phyloP scores from a whole-genome alignment of 2,888 invertebrate genomes.

The Megastigmus dorsalis region DNA sequence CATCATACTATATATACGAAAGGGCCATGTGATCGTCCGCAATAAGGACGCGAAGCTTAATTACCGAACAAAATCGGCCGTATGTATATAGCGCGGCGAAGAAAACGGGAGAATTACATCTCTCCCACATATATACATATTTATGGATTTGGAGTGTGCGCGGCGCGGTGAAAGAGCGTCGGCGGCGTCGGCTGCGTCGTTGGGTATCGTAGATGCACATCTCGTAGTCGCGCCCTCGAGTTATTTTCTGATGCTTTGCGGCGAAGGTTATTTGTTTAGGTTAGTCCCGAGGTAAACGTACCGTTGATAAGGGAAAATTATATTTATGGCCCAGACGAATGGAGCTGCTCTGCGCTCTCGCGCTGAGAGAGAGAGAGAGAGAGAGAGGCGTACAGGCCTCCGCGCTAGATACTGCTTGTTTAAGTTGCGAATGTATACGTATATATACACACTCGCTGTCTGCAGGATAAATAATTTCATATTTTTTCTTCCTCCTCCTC shows the following conservation, averaged over 20 bases:
- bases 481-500: slow-evolving; percentile 16
- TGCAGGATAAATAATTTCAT: slow-evolving; percentile 45
- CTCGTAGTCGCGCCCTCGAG: slow-evolving; percentile 42
- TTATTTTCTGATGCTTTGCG: slow-evolving; percentile 55
- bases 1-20: too few species aligned
- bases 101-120: too few species aligned
- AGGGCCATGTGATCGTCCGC: too few species aligned
- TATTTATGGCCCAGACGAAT: slow-evolving; percentile 56
- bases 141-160: neutral
- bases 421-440: slow-evolving; percentile 41
- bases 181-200: neutral
- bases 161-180: neutral
- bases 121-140: neutral
- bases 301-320: slow-evolving; percentile 59
- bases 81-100: too few species aligned
- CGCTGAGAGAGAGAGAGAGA: too few species aligned
- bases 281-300: slow-evolving; percentile 52
- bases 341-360: too few species aligned
- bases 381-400: too few species aligned
- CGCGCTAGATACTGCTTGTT: slow-evolving; percentile 40
- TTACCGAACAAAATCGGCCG: too few species aligned
- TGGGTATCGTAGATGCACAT: neutral
- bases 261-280: slow-evolving; percentile 56
- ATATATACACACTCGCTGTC: slow-evolving; percentile 29
- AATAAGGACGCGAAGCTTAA: too few species aligned